Base-by-base conservation (phyloP, 2,113 vertebrate species). In the Lasiurus borealis region DNA sequence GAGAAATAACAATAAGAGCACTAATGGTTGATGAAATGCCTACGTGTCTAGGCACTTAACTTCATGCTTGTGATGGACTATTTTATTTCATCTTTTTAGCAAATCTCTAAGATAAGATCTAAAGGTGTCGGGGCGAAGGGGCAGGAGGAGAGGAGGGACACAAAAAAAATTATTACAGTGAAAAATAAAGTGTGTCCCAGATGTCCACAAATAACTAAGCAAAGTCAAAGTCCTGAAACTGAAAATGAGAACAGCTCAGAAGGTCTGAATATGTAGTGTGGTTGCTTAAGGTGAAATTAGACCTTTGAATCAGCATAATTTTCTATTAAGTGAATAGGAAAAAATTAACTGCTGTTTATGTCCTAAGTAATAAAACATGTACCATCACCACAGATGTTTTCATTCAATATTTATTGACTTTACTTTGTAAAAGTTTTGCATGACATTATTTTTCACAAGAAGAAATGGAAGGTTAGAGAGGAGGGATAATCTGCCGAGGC, bases 191-290 rank as follows among this genome's bases (percentile, higher is more conserved):
- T 46, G 19, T 13, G 1, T n/a, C 44, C 84, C 95, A 96, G 69
- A 29, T 96, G 93, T 88, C 31, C 59, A 68, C 31, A 57, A 68
- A 80, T 48, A 90, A 95, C n/a, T 9, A 52, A 96, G 85, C 12
- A 66, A 90, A 97, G 27, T 71, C 50, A 88, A 93, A 73, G 19
- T 59, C 50, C 71, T 80, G 59, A 95, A 97, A 97, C 94, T 19
- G 77, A 97, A 92, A 92, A 76, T 50, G 71, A 86, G 77, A 96
- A 15, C 68, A 52, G 90, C 72, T 46, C 50, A 36, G 48, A 59
- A 89, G 40, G 29, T 80, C 80, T 87, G 48, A 76, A 18, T 48
- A n/a, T 25, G 9, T 72, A 9, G 34, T n/a, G 54, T 34, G 57
- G 27, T 68, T 95, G 52, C 16, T 11, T 77, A 15, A 31, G 2